phyloP scores from a whole-genome alignment of 1,140 invertebrate species.

The Macrosteles quadrilineatus region DNA sequence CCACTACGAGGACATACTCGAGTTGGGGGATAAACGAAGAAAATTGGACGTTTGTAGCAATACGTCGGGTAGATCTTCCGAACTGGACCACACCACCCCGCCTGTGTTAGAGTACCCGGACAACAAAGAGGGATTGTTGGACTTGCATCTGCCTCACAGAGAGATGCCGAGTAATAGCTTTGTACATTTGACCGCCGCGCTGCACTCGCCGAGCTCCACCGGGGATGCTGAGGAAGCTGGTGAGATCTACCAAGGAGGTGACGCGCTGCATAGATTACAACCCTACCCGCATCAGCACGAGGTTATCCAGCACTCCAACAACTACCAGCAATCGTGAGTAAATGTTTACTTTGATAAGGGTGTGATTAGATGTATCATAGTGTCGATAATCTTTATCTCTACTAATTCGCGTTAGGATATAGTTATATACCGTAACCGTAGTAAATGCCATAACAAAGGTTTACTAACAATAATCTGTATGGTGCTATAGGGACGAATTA shows the following conservation, averaged over 20 bases:
- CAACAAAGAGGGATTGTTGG: slow-evolving; percentile 7
- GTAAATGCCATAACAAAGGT: no score
- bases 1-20: slow-evolving; percentile 9
- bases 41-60: slow-evolving; percentile 21
- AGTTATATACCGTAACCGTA: no score
- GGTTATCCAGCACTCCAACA: slow-evolving; percentile 20
- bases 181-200: slow-evolving; percentile 4
- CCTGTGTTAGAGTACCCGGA: slow-evolving; percentile 9
- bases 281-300: not conserved
- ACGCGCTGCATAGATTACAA: not conserved
- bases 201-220: not conserved
- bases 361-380: not conserved
- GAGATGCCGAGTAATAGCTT: slow-evolving; percentile 4
- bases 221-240: not conserved
- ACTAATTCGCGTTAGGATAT: no score
- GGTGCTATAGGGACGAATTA: no score
- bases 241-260: not conserved
- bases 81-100: slow-evolving; percentile 1
- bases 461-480: no score
- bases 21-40: slow-evolving; percentile 9
- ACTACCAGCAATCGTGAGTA: slow-evolving; percentile 17
- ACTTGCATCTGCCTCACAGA: slow-evolving; percentile 8
- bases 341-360: not conserved
- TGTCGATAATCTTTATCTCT: no score
- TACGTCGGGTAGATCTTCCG: slow-evolving; percentile 11